phyloP scores from a whole-genome alignment of 2,888 invertebrate species.

The Dryobotodes eremita region DNA sequence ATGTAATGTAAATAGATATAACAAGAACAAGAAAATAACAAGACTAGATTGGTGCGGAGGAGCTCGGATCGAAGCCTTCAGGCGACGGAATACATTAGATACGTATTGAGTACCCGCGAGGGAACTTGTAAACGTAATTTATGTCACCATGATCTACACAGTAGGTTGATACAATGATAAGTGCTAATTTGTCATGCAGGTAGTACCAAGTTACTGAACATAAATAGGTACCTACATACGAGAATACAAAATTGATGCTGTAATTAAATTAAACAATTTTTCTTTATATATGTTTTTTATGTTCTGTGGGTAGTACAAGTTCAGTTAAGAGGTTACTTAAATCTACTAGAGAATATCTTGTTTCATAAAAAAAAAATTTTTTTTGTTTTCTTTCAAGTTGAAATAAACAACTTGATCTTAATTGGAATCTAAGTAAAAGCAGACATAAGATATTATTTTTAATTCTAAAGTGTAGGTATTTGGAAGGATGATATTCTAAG shows the following conservation, averaged over 20 bases:
- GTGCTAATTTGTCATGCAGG: neutral
- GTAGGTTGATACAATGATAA: neutral
- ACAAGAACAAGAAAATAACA: conserved; percentile 25
- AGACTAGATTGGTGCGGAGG: conserved; percentile 4
- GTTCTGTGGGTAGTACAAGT: too few relatives aligned
- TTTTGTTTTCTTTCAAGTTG: neutral
- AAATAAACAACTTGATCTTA: conserved; percentile 8
- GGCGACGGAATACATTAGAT: conserved; percentile 58
- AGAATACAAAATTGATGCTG: neutral
- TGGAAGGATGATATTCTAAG: neutral
- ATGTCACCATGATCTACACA: neutral
- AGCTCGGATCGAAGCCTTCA: conserved; percentile 28
- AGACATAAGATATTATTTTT: neutral
- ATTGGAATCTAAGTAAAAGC: neutral
- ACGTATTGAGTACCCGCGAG: conserved; percentile 47
- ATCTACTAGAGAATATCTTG: neutral
- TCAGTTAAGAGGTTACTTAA: too few relatives aligned
- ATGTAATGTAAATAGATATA: conserved; percentile 55
- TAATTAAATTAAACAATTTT: neutral
- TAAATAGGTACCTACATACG: neutral
- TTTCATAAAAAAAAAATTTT: neutral
- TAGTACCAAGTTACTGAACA: neutral
- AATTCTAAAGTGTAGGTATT: neutral
- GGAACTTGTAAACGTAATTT: conserved; percentile 22
- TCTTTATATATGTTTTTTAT: too few relatives aligned